Base-by-base conservation (phyloP, 2,888 invertebrate genomes). In the Notodonta ziczac region DNA sequence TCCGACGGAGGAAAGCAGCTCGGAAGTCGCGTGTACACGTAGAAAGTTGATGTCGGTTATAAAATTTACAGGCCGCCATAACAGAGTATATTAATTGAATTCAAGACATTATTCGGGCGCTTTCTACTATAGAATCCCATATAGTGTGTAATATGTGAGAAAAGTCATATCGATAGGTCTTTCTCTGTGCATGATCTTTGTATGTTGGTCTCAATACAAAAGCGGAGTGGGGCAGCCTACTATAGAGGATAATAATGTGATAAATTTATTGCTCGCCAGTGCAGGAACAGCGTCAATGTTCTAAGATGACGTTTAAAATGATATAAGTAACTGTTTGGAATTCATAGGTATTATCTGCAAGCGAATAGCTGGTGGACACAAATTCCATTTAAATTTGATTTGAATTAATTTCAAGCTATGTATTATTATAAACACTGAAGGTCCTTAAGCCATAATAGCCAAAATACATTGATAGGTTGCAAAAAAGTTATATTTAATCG, bases 21-120 rank as follows among this genome's bases (percentile, higher is more conserved):
- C 84, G 84, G 85, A 85, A 85, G 84, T 86, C 73, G 83, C 87
- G 84, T 86, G 82, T 78, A 81, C 77, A 73, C 69, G 85, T 89
- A 89, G 91, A 91, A 91, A 91, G 90, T 89, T 88, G 83, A 88
- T 89, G 89, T 88, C 77, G 74, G 32, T 79, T 78, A 81, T 81
- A 78, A 83, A 87, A 83, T 85, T 83, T 85, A 84, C 85, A 70
- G 80, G 71, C 80, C 72, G 75, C 85, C 83, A 85, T 86, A 81
- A 81, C 85, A 79, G 75, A 78, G 78, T 85, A 84, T 86, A 86
- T 84, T 89, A 89, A 89, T 88, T 88, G 85, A 82, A 83, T 86
- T 86, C 82, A 82, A 81, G 84, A 24, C 88, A 87, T 88, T 87
- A 88, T 80, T 76, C 69, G 72, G 46, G 61, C 70, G 75, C 83